Base-by-base conservation (phyloP, 2,888 invertebrate genomes). In the Xestia rhomboidea region DNA sequence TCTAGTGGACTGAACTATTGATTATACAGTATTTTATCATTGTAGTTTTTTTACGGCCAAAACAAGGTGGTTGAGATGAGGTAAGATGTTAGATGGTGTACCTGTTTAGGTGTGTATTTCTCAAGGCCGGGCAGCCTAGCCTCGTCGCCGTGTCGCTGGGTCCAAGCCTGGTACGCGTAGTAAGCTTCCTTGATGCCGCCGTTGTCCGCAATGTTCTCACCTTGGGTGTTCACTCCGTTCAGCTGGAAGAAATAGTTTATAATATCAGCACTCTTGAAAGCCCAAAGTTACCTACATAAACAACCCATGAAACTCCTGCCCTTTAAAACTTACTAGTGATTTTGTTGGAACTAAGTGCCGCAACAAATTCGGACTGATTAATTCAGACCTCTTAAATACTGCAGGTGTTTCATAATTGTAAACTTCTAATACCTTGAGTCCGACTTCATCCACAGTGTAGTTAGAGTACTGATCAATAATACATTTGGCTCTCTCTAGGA, bases 191-290 rank as follows among this genome's bases (percentile, higher is more conserved):
- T 99, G 84, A 99, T 97, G 1, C 99, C 99, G 4, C 99, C 99
- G 92, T 99, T 99, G 93, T 99, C 99, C 0, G 99, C 99, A 77
- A 99, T 99, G 93, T 99, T 99, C 93, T 99, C 99, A 24, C 99
- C 99, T 95, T 99, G 99, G 0, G 99, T 99, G 91, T 98, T 98
- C 78, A 99, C 98, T 71, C 99, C 99, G 91, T 99, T 99, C 73
- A 99, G 93, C 99, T 99, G 93, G 30, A 64, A 64, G n/a, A 41
- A n/a, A 54, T 24, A 11, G 5, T 54, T 54, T 13, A 54, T 13
- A n/a, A 54, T 13, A n/a, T 54, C n/a, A 54, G 54, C 54, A n/a
- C n/a, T 41, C 54, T n/a, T 54, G 54, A n/a, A 5, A 54, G n/a
- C 5, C 24, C n/a, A n/a, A 54, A 54, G 11, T 54, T n/a, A 54